A percentile compares a stretch with the other conserved stretches of the same genome.
These are phyloP conservation scores for Ametastegia equiseti DNA, from an alignment of 2,888 invertebrate genomes.

Conservation along the genomic window DNA sequence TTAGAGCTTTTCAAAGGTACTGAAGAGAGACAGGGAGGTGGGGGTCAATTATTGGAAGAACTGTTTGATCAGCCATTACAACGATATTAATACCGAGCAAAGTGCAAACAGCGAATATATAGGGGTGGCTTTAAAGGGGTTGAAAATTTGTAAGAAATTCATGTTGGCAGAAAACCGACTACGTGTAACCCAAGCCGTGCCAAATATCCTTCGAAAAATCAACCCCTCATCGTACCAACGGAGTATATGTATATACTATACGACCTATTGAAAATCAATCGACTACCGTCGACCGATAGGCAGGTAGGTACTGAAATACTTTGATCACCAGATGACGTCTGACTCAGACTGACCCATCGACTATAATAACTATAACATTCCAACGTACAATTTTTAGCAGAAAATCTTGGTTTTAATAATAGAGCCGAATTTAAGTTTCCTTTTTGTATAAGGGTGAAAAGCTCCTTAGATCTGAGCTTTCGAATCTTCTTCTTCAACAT, in stretches of 20 bases:
- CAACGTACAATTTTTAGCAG: no score
- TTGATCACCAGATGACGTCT: not conserved
- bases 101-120: not conserved
- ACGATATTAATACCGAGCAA: not conserved
- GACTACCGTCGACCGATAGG: not conserved
- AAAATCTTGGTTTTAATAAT: no score
- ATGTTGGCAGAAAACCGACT: not conserved
- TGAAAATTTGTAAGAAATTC: not conserved
- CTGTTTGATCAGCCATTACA: not conserved
- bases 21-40: not conserved
- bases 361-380: not conserved
- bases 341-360: not conserved
- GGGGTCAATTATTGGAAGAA: not conserved
- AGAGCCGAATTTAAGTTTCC: no score
- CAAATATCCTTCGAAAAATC: slow-evolving; percentile 1
- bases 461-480: no score
- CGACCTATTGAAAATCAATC: slow-evolving; percentile 7
- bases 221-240: not conserved
- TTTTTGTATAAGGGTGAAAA: no score
- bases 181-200: not conserved
- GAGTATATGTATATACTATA: no score
- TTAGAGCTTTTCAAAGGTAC: not conserved
- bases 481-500: no score
- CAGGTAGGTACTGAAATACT: slow-evolving; percentile 8
- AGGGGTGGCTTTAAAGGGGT: not conserved